Percentiles rank a stretch among this genome's conserved stretches.
Conservation (phyloP, 92 coral and sea anemone species). For the Bergia sp. region DNA sequence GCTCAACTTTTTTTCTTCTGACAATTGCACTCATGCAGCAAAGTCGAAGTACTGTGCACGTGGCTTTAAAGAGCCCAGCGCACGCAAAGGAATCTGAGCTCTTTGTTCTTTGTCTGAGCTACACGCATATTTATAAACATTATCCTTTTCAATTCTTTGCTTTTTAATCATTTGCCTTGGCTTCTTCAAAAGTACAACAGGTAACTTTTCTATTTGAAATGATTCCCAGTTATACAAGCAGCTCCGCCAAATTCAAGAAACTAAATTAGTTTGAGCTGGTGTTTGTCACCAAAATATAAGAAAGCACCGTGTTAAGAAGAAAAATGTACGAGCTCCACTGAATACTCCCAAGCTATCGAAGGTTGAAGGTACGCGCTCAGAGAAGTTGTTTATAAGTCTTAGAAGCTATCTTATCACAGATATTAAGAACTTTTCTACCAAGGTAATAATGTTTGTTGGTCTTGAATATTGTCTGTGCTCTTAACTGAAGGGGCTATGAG, state of each 20-base stretch:
- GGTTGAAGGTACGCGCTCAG: too few species aligned
- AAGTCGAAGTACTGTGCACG: not conserved
- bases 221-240: not conserved
- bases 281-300: not conserved
- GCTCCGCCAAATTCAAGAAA: not conserved
- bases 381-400: too few species aligned
- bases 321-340: too few species aligned
- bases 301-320: not conserved
- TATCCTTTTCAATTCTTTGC: not conserved
- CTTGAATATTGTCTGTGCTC: too few species aligned
- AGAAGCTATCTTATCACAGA: too few species aligned
- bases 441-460: too few species aligned
- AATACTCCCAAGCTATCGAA: too few species aligned
- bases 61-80: not conserved
- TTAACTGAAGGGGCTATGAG: too few species aligned
- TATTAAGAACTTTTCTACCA: too few species aligned
- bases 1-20: not conserved
- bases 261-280: not conserved
- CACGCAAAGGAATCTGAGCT: not conserved
- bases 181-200: not conserved
- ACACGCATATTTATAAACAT: too few species aligned
- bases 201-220: too few species aligned
- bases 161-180: not conserved
- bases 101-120: not conserved
- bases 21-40: not conserved